Evolutionary conservation across 2,888 invertebrate species (phyloP), one percentile per base, ranked within the genome.

Genomic region (Ectemnius lituratus): DNA sequence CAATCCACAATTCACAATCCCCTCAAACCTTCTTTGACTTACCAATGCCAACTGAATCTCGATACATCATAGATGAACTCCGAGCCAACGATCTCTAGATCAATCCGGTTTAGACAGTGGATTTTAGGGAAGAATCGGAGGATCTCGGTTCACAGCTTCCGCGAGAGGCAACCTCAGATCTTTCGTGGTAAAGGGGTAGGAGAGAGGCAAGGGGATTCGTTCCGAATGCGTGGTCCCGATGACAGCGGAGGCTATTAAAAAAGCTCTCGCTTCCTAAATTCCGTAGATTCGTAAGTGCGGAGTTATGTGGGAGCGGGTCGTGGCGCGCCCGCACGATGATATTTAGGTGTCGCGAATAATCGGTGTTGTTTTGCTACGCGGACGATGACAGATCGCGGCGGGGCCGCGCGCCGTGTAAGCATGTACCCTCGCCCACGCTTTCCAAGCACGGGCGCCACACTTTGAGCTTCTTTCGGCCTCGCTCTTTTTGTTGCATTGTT

Each of bases 211-310:
- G 52, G 37, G 37, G 37, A 37, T 37, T 37, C 37, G 37, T 11
- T 16, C 47, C 61, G 73, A 70, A 70, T 23, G 59, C 27, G 57
- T 52, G 59, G 73, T 45, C 65, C 61, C 67, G 83, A 82, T 75
- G 83, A 76, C 78, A 81, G 62, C 58, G 73, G 72, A 18, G 59
- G 80, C 83, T 82, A 82, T 82, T 82, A 84, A 80, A 83, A 81
- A 77, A 81, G 71, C 80, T 70, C 70, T 28, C 72, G 81, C 76
- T 84, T 85, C 84, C 83, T 84, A 84, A 85, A 84, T 85, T 79
- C 76, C 78, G 79, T 74, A 71, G 78, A 81, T 84, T 84, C 85
- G 85, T 84, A 81, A 83, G 82, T 81, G 82, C 62, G 66, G 73
- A 84, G 84, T 79, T 78, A 84, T 84, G 80, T 81, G 83, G 83